Percentiles rank a stretch among this genome's conserved stretches.
Conservation (phyloP, 2,113 vertebrate species). For the Bubo scandiacus region DNA sequence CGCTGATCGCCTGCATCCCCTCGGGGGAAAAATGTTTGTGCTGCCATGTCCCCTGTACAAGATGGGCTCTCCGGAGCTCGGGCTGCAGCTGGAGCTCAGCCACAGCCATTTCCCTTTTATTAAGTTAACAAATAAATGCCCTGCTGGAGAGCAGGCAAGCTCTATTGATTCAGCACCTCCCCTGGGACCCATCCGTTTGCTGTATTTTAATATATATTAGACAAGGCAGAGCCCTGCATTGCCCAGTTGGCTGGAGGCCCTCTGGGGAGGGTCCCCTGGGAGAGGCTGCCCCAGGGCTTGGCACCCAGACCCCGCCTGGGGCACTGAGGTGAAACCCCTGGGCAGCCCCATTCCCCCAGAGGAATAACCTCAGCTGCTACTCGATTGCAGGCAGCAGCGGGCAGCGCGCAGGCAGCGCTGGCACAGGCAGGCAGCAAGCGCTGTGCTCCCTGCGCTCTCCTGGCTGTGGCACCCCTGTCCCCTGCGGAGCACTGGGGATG, state of each 20-base stretch:
- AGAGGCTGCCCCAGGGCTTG: neutral
- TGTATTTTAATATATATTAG: conserved; percentile 40
- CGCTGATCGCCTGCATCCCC: neutral
- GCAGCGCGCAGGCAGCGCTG: fast-evolving
- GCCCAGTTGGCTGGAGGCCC: neutral
- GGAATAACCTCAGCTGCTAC: neutral
- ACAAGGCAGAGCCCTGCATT: neutral
- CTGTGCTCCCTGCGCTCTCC: neutral
- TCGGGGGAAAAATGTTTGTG: neutral
- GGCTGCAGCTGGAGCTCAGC: neutral
- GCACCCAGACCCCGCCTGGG: neutral
- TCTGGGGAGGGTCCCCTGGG: neutral
- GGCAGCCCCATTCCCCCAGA: neutral
- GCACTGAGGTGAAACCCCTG: neutral
- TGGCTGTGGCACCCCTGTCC: neutral
- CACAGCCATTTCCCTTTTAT: neutral
- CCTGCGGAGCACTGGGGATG: neutral
- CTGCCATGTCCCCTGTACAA: neutral
- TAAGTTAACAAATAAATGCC: conserved; percentile 16
- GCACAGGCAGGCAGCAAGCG: neutral
- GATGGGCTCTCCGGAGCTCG: neutral
- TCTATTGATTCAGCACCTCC: conserved; percentile 27
- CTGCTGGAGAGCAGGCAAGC: neutral
- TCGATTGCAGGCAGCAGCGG: neutral
- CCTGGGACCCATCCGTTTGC: conserved; percentile 6